Evolutionary conservation across 2,888 invertebrate genomes (phyloP), one percentile per base, ranked within the genome.

Genomic region (Notodonta dromedarius): DNA sequence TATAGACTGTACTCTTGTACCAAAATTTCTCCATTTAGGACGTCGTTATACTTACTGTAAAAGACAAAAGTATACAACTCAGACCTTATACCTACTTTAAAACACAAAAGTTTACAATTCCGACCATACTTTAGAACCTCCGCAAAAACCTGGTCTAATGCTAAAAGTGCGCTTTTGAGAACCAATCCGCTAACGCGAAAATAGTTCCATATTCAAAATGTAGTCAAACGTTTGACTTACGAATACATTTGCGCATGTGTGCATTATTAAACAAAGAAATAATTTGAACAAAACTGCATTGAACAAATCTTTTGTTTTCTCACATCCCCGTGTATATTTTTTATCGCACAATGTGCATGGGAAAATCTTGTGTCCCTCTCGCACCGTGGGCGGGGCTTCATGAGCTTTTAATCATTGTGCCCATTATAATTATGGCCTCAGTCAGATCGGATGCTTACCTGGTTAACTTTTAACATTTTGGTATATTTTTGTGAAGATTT

Each of bases 341-440:
- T 71, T 61, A 69, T 73, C 70, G 64, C 16, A 56, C 52, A 61
- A 42, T 52, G 44, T 63, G 60, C 63, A 70, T 69, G 68, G 70
- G 68, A 69, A 71, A 64, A 67, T 65, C 40, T 62, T 66, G 46
- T 65, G 24, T 82, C 80, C 57, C 79, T 61, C 57, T 79, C 73
- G 12, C 69, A 70, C 79, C 69, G 66, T 60, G 68, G 82, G 82
- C 79, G 82, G 69, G 68, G 70, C 66, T 46, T 58, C 62, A 71
- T 70, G 71, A 71, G 66, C 69, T 72, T 73, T 77, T 76, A 76
- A 76, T 80, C 77, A 78, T 76, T 71, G 68, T 64, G 67, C 73
- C 73, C 69, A 71, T 74, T 71, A 74, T 79, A 81, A 80, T 80
- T 74, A 79, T 67, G 60, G 69, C 66, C 62, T 66, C 40, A 42